phyloP scores from a whole-genome alignment of 2,113 vertebrate species.

The Lycocorax pyrrhopterus region DNA sequence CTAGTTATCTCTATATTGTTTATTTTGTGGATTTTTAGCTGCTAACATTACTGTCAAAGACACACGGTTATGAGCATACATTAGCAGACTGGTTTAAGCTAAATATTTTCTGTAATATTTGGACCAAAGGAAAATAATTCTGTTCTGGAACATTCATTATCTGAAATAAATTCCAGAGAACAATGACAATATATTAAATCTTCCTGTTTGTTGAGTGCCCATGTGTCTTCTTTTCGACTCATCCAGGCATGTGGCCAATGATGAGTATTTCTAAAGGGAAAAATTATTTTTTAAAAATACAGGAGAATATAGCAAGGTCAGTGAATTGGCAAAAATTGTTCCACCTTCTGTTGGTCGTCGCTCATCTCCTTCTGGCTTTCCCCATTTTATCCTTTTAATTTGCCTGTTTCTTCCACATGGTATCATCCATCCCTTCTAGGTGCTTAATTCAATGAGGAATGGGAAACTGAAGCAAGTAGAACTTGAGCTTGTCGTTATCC shows the following conservation, averaged over 20 bases:
- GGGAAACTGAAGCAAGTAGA: neutral
- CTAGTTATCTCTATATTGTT: neutral
- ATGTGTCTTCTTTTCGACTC: slow-evolving; percentile 26
- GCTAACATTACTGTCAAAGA: neutral
- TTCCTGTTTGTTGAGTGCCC: neutral
- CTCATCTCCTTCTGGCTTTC: neutral
- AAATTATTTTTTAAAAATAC: neutral
- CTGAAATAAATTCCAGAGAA: neutral
- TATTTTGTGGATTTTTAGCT: neutral
- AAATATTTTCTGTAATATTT: slow-evolving; percentile 31
- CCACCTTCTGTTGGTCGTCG: neutral
- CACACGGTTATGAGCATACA: neutral
- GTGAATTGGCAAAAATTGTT: neutral
- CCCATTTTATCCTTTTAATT: neutral
- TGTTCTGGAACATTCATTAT: slow-evolving; percentile 20
- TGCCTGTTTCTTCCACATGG: neutral
- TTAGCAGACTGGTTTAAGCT: neutral
- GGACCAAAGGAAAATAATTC: neutral
- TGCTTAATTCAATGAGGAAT: neutral
- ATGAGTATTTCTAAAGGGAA: neutral
- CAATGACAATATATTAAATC: slow-evolving; percentile 13
- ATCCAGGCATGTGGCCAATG: neutral
- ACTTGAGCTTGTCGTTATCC: neutral
- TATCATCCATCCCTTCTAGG: neutral
- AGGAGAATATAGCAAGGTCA: neutral